A percentile compares a stretch with the other conserved stretches of the same genome.
Evolutionary conservation across 2,888 invertebrate species (phyloP).

Genomic region (Sinotaia quadrata): DNA sequence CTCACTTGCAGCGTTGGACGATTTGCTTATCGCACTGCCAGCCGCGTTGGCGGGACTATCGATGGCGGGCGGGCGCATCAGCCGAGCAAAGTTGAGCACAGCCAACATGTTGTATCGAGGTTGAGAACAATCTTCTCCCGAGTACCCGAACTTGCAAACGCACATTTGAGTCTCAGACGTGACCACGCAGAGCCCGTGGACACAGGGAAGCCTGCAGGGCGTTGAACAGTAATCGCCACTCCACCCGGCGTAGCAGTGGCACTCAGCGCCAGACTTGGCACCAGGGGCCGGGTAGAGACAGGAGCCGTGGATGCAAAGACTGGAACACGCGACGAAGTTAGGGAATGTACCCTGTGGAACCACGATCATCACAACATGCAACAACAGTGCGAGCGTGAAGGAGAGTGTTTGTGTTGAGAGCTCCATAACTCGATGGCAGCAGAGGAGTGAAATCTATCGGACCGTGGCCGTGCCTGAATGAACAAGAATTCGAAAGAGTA

Average conservation of each 20-base stretch:
- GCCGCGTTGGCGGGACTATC: neutral
- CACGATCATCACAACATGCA: too few species aligned
- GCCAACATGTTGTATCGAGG: conserved; percentile 14
- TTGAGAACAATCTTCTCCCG: conserved; percentile 11
- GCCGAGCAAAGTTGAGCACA: conserved; percentile 20
- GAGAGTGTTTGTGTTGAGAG: too few species aligned
- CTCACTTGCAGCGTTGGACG: neutral
- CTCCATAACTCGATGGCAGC: too few species aligned
- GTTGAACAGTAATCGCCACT: conserved; percentile 24
- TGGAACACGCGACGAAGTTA: conserved; percentile 14
- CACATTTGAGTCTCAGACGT: conserved; percentile 14
- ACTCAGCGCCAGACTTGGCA: neutral
- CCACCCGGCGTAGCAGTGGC: conserved; percentile 28
- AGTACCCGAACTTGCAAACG: conserved; percentile 16
- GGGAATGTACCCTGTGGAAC: too few species aligned
- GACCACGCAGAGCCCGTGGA: conserved; percentile 25
- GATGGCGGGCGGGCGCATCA: neutral
- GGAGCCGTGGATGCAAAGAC: conserved; percentile 21
- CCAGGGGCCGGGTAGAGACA: conserved; percentile 12
- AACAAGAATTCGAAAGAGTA: too few species aligned
- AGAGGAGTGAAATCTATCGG: too few species aligned
- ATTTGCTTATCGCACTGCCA: neutral
- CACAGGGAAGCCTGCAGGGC: conserved; percentile 3
- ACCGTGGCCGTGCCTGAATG: too few species aligned
- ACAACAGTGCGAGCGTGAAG: too few species aligned